Percentiles rank a stretch among this genome's conserved stretches.
phyloP scores from a whole-genome alignment of 2,888 invertebrate genomes.

The Diplolepis rosae region DNA sequence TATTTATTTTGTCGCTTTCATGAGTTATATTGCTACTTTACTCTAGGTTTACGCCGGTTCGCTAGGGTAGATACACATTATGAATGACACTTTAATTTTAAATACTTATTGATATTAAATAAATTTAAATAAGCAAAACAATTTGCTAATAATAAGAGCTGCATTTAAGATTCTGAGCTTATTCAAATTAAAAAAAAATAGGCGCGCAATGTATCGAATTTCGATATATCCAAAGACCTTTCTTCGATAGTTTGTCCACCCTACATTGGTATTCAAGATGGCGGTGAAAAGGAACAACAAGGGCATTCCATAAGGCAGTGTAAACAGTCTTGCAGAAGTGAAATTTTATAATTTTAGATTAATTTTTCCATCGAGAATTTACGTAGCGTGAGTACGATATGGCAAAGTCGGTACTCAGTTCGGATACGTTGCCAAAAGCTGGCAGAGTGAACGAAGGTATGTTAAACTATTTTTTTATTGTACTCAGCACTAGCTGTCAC shows the following conservation, averaged over 20 bases:
- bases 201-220: background rate
- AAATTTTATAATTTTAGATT: background rate
- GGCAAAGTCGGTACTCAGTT: constrained; percentile 69
- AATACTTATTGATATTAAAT: no score
- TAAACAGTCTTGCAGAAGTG: background rate
- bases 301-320: constrained; percentile 13
- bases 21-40: no score
- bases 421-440: constrained; percentile 78
- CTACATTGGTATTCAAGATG: constrained; percentile 14
- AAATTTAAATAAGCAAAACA: no score
- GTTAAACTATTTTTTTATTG: constrained; percentile 44
- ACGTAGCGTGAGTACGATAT: constrained; percentile 47
- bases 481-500: constrained; percentile 32
- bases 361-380: background rate
- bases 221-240: background rate
- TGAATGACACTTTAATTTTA: no score
- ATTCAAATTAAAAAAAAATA: background rate
- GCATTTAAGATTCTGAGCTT: background rate
- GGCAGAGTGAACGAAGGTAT: constrained; percentile 81
- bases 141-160: no score
- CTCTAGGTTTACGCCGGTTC: no score
- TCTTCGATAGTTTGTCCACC: background rate
- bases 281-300: constrained; percentile 10
- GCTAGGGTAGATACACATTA: no score
- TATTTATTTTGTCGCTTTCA: no score